A percentile compares a stretch with the other conserved stretches of the same genome.
phyloP scores from a whole-genome alignment of 2,888 invertebrate genomes.

The Volucella bombylans region DNA sequence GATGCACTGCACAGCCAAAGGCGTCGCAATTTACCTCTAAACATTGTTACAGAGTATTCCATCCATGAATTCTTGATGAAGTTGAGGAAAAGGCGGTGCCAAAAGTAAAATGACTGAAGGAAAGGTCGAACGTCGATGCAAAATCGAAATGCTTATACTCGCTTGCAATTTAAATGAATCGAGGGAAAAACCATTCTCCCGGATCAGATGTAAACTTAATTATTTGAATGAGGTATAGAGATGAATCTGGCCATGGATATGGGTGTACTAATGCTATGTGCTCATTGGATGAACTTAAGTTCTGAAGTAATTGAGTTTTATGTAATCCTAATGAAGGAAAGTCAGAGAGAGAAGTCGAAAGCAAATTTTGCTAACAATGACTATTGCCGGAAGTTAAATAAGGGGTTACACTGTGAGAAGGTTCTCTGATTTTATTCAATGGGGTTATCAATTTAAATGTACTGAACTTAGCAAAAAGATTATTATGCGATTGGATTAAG shows the following conservation, averaged over 20 bases:
- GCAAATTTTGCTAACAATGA: conserved; percentile 34
- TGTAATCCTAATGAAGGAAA: conserved; percentile 24
- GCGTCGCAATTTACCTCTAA: conserved; percentile 40
- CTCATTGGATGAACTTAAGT: conserved; percentile 33
- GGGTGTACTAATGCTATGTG: neutral
- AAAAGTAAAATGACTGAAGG: neutral
- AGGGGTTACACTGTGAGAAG: conserved; percentile 15
- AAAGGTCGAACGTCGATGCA: conserved; percentile 35
- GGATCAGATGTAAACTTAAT: conserved; percentile 55
- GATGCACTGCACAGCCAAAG: conserved; percentile 31
- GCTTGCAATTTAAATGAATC: conserved; percentile 38
- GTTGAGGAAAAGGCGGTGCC: neutral
- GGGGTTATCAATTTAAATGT: conserved; percentile 42
- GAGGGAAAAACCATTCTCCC: conserved; percentile 2
- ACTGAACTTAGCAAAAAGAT: no score
- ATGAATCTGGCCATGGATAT: neutral
- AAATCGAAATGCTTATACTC: conserved; percentile 27
- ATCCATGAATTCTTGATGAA: conserved; percentile 16
- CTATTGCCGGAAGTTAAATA: conserved; percentile 42
- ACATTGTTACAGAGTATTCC: conserved; percentile 2
- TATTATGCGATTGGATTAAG: no score
- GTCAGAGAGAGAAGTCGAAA: neutral
- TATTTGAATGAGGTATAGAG: conserved; percentile 6
- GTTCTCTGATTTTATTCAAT: conserved; percentile 41
- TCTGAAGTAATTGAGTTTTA: conserved; percentile 57